Base-by-base conservation (phyloP, 92 coral and sea anemone genomes). In the Porites cylindrica region DNA sequence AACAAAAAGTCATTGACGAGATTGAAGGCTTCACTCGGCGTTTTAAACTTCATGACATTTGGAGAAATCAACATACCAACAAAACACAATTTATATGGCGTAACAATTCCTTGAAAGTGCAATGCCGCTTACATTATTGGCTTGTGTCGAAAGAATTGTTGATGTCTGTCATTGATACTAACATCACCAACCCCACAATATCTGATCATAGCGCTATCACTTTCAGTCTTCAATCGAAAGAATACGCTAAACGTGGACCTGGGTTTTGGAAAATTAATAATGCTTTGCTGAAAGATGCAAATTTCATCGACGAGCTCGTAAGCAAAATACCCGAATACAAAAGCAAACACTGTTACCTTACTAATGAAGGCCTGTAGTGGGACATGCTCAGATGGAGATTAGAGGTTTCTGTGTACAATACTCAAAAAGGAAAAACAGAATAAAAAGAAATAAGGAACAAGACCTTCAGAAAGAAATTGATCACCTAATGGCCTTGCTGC, bases 121-220 rank as follows among this genome's bases (percentile, higher is more conserved):
- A 69, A 69, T 69, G 78, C 78, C 1, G 61, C 12, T 53, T 74
- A 62, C n/a, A 74, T 74, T 51, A 74, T 21, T 74, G 78, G 78
- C 23, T 74, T 10, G 13, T 74, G 18, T 74, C 29, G 1, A 51
- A 74, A 51, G 78, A 50, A 7, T 14, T 74, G 8, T 50, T 50
- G 52, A 4, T 7, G 10, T 10, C 29, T 26, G 78, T 17, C 47
- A 24, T 18, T 68, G 14, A 54, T 10, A 54, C 2, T 9, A 13
- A 54, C 2, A 54, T 54, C 10, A 54, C 60, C 10, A 54, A 54
- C 16, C 60, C 60, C 14, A 54, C 60, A 54, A 9, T 54, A 10
- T 54, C 60, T 54, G 60, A 54, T 54, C 60, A 54, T 10, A 7
- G 12, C 10, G 60, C 60, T 7, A 13, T 54, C 14, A 13, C 14